phyloP scores from a whole-genome alignment of 1,140 invertebrate species.

The Rhynchophorus ferrugineus region DNA sequence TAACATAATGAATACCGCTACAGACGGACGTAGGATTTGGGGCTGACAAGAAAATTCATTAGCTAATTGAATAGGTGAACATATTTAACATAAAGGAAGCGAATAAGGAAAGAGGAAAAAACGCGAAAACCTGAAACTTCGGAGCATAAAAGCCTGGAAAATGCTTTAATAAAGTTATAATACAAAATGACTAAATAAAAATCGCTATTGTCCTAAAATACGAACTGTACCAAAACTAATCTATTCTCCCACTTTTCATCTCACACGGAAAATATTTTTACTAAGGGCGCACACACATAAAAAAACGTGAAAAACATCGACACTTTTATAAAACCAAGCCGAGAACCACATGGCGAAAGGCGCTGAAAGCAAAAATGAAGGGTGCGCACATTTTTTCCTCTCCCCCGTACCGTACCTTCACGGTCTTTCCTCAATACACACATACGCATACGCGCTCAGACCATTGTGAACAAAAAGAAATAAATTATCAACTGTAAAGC shows the following conservation, averaged over 20 bases:
- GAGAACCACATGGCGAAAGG: neutral
- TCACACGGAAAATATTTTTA: neutral
- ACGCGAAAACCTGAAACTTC: neutral
- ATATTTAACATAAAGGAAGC: neutral
- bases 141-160: neutral
- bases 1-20: too few species aligned
- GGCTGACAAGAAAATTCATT: neutral
- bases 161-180: neutral
- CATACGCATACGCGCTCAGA: too few species aligned
- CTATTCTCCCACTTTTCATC: neutral
- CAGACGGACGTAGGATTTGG: too few species aligned
- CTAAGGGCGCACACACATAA: neutral
- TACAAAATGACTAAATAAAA: neutral
- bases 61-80: neutral
- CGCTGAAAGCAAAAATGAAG: neutral
- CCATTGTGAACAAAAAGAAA: neutral
- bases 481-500: neutral
- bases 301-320: neutral
- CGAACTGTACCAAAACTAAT: neutral
- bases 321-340: neutral
- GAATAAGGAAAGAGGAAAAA: neutral
- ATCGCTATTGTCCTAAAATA: neutral
- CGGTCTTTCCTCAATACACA: too few species aligned
- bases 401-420: neutral
- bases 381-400: neutral